Evolutionary conservation across 2,797 vertebrate genomes (phyloP).

Genomic region (Erethizon dorsatum): DNA sequence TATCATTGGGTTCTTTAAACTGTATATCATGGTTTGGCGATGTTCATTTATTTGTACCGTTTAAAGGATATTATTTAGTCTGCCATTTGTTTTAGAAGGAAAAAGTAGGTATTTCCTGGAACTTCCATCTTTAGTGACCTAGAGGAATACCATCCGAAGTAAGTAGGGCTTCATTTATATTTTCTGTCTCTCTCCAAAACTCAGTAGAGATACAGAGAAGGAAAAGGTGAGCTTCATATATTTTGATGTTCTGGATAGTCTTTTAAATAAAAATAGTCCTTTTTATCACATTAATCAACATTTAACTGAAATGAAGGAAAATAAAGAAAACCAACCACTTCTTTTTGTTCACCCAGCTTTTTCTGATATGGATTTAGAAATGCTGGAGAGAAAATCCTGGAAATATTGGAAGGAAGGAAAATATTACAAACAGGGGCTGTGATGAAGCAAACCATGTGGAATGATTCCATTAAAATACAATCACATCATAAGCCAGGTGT

Average conservation of each 20-base stretch:
- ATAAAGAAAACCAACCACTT: neutral
- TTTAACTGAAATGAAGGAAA: slow-evolving; percentile 4
- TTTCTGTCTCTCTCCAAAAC: neutral
- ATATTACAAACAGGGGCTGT: neutral
- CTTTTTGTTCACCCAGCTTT: neutral
- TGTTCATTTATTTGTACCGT: neutral
- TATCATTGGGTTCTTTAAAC: neutral
- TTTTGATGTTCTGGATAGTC: neutral
- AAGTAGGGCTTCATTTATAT: neutral
- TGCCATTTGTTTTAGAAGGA: slow-evolving; percentile 36
- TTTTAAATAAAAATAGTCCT: neutral
- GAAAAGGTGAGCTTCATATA: neutral
- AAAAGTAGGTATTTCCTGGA: neutral
- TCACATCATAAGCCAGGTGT: neutral
- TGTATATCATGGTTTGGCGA: neutral
- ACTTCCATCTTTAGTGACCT: slow-evolving; percentile 7
- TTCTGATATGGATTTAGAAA: slow-evolving; percentile 44
- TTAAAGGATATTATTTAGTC: neutral
- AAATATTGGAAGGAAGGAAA: slow-evolving; percentile 5
- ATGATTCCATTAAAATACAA: neutral
- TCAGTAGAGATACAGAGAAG: neutral
- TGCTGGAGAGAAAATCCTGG: neutral
- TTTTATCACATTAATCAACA: slow-evolving; percentile 4
- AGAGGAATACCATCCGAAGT: neutral
- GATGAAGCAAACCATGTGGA: neutral